A percentile compares a stretch with the other conserved stretches of the same genome.
These are phyloP conservation scores for Apotomis capreana DNA, from an alignment of 2,888 invertebrate genomes.

Conservation along the genomic window DNA sequence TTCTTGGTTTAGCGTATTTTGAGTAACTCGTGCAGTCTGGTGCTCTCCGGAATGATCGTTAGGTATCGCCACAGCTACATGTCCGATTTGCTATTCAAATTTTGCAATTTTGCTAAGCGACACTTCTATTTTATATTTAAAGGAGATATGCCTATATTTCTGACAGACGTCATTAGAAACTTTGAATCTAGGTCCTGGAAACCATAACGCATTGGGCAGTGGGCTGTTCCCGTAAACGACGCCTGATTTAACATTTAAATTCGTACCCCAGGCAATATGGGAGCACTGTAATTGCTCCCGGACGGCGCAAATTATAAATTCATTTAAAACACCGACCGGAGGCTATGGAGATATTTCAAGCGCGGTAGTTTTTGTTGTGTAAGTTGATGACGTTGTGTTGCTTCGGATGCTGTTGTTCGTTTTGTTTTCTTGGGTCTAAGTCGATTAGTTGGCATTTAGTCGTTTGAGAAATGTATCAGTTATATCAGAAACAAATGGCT, in stretches of 20 bases:
- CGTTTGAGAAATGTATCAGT: too few relatives aligned
- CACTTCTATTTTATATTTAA: too few relatives aligned
- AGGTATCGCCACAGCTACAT: too few relatives aligned
- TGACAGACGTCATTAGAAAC: too few relatives aligned
- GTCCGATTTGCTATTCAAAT: too few relatives aligned
- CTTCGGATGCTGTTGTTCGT: conserved; percentile 2
- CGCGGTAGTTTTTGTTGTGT: conserved; percentile 30
- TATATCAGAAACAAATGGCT: too few relatives aligned
- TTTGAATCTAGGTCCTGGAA: neutral
- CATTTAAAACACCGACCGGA: conserved; percentile 61
- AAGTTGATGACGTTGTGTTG: conserved; percentile 20
- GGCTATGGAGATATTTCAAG: conserved; percentile 57
- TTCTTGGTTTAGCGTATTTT: too few relatives aligned
- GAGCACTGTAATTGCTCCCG: conserved; percentile 63
- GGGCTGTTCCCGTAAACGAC: conserved; percentile 55
- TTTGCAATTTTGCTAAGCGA: too few relatives aligned
- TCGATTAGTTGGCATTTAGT: too few relatives aligned
- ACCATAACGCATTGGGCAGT: conserved; percentile 37
- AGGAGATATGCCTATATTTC: too few relatives aligned
- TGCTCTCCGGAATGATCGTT: too few relatives aligned
- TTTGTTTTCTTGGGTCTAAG: neutral
- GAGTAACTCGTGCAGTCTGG: too few relatives aligned
- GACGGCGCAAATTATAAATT: conserved; percentile 74
- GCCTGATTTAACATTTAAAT: conserved; percentile 68
- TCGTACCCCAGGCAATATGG: conserved; percentile 63